Conservation (phyloP, 2,888 invertebrate species). For the Tachina lurida region DNA sequence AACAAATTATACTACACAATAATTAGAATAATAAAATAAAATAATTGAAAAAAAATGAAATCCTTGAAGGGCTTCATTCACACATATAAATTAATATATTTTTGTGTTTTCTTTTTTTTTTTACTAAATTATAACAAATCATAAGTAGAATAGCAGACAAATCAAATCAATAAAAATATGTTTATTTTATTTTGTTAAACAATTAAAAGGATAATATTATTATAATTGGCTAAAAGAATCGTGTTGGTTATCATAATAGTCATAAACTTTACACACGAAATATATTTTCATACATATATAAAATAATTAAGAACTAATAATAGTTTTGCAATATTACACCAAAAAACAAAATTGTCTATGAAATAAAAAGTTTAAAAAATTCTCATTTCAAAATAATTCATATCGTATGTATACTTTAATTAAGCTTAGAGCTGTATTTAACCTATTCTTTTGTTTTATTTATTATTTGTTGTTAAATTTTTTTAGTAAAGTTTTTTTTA, state of each 20-base stretch:
- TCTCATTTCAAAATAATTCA: neutral
- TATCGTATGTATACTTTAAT: conserved; percentile 29
- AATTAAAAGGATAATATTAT: conserved; percentile 9
- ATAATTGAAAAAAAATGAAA: conserved; percentile 28
- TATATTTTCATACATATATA: conserved; percentile 21
- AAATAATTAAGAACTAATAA: conserved; percentile 31
- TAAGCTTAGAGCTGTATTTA: conserved; percentile 66
- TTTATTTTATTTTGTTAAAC: neutral
- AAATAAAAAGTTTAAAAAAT: conserved; percentile 21
- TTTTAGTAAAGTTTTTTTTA: conserved; percentile 50
- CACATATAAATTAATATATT: conserved; percentile 56
- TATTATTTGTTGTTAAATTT: conserved; percentile 26
- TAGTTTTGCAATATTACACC: conserved; percentile 33
- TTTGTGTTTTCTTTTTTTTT: neutral
- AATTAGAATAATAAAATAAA: conserved; percentile 49
- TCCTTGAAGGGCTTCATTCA: conserved; percentile 53
- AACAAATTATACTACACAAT: conserved; percentile 61
- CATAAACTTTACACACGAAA: conserved; percentile 54
- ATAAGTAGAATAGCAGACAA: conserved; percentile 29
- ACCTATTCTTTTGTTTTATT: conserved; percentile 34
- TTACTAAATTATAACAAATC: conserved; percentile 47
- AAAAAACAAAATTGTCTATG: conserved; percentile 46
- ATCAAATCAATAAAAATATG: conserved; percentile 36
- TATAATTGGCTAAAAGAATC: conserved; percentile 51
- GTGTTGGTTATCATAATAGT: conserved; percentile 15